These are phyloP conservation scores for Cyclophora punctaria DNA, from an alignment of 2,888 invertebrate genomes.

Conservation along the genomic window DNA sequence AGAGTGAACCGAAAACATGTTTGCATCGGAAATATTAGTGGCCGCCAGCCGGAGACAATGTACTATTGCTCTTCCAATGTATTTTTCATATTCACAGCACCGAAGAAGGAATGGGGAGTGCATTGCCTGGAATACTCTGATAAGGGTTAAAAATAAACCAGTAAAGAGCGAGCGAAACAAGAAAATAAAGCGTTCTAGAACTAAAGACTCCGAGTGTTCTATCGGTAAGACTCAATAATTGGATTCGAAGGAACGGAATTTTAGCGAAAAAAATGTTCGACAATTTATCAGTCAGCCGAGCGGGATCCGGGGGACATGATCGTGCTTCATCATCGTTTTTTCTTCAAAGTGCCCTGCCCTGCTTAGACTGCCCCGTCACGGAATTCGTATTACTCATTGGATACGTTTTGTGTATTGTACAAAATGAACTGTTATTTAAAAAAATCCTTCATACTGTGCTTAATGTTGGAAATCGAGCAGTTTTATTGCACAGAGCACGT, in stretches of 20 bases:
- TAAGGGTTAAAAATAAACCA: conserved; percentile 31
- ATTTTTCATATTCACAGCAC: conserved; percentile 37
- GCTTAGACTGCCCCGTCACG: conserved; percentile 35
- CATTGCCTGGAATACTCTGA: conserved; percentile 25
- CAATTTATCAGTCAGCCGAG: conserved; percentile 63
- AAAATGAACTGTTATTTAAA: conserved; percentile 53
- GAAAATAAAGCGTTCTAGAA: conserved; percentile 33
- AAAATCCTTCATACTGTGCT: conserved; percentile 58
- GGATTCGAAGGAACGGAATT: conserved; percentile 58
- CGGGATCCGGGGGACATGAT: conserved; percentile 52
- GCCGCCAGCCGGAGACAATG: conserved; percentile 30
- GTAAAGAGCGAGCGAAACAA: conserved; percentile 29
- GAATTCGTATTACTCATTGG: conserved; percentile 61
- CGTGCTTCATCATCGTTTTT: conserved; percentile 68
- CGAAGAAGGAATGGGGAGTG: conserved; percentile 30
- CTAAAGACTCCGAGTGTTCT: conserved; percentile 37
- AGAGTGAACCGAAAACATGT: conserved; percentile 46
- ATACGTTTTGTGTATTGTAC: conserved; percentile 50
- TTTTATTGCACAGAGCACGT: conserved; percentile 57
- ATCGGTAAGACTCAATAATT: conserved; percentile 56
- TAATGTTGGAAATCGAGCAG: conserved; percentile 57
- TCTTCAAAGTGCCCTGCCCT: conserved; percentile 48
- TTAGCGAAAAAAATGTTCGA: conserved; percentile 60
- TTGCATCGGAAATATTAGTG: conserved; percentile 45
- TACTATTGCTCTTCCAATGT: conserved; percentile 28